Evolutionary conservation across 2,113 vertebrate genomes (phyloP).

Genomic region (Peromyscus leucopus): DNA sequence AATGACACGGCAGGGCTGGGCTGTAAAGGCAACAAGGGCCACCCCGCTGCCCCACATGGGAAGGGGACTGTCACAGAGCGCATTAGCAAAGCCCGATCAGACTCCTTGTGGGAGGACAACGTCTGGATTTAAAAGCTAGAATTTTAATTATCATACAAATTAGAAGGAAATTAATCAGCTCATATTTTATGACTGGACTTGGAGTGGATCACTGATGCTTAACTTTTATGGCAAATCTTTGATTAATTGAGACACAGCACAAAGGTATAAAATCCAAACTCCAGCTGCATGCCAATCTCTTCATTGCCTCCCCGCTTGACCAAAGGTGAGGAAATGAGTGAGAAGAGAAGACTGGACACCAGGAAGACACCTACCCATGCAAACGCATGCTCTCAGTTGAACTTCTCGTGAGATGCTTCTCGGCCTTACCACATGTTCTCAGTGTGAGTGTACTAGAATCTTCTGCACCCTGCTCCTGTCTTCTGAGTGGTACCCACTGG

Average conservation of each 20-base stretch:
- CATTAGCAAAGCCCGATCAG: conserved; percentile 85
- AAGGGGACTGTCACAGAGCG: conserved; percentile 82
- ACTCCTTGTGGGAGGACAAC: conserved; percentile 89
- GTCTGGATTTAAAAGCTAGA: conserved; percentile 88
- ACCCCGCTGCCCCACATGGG: conserved; percentile 63
- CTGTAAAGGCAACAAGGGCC: conserved; percentile 82
- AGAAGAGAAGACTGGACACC: accelerated
- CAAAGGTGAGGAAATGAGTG: not conserved
- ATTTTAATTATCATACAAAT: conserved; percentile 92
- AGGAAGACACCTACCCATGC: not conserved
- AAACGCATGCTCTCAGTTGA: accelerated
- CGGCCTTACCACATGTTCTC: not conserved
- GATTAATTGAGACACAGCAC: conserved; percentile 88
- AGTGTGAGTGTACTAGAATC: not conserved
- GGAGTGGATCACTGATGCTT: conserved; percentile 74
- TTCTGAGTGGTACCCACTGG: not conserved
- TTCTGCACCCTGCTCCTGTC: not conserved
- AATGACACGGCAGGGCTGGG: conserved; percentile 74
- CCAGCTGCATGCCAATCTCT: conserved; percentile 61
- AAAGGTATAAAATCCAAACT: conserved; percentile 81
- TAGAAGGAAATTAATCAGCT: conserved; percentile 90
- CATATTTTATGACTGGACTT: conserved; percentile 84
- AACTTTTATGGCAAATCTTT: conserved; percentile 86
- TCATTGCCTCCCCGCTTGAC: conserved; percentile 13
- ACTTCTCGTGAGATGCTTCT: not conserved